Evolutionary conservation across 2,797 vertebrate species (phyloP).

Genomic region (Buceros bicornis): DNA sequence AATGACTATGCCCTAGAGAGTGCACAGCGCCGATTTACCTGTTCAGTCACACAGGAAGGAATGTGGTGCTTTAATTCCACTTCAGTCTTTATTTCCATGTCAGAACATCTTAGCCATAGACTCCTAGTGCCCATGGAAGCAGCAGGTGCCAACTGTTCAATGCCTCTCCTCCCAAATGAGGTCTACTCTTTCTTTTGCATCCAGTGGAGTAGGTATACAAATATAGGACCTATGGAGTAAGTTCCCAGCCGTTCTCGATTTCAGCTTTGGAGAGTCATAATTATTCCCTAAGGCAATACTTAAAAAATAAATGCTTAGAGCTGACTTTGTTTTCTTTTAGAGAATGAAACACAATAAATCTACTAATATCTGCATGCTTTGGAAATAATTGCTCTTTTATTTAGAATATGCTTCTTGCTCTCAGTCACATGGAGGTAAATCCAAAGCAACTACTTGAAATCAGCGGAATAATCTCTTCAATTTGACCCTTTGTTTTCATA

Average conservation of each 20-base stretch:
- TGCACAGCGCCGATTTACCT: not conserved
- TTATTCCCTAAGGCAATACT: not conserved
- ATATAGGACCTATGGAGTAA: accelerated
- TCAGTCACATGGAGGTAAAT: not conserved
- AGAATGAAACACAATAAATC: not conserved
- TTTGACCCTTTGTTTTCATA: constrained; percentile 7
- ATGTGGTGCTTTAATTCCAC: not conserved
- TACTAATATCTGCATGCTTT: not conserved
- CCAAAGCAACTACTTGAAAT: constrained; percentile 38
- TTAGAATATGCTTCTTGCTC: constrained; percentile 9
- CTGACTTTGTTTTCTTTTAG: not conserved
- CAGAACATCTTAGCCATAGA: not conserved
- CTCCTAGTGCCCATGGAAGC: not conserved
- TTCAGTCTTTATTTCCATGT: not conserved
- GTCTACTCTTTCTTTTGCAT: not conserved
- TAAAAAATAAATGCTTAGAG: not conserved
- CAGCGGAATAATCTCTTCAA: constrained; percentile 17
- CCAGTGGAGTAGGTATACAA: not conserved
- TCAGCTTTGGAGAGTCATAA: not conserved
- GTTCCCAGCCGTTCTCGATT: not conserved
- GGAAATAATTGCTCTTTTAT: constrained; percentile 10
- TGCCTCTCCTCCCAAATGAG: not conserved
- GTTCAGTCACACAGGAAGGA: not conserved
- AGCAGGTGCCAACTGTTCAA: not conserved
- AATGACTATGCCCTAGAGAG: not conserved